Percentiles rank a stretch among this genome's conserved stretches.
Evolutionary conservation across 2,888 invertebrate species (phyloP).

Genomic region (Pachymerium ferrugineum): DNA sequence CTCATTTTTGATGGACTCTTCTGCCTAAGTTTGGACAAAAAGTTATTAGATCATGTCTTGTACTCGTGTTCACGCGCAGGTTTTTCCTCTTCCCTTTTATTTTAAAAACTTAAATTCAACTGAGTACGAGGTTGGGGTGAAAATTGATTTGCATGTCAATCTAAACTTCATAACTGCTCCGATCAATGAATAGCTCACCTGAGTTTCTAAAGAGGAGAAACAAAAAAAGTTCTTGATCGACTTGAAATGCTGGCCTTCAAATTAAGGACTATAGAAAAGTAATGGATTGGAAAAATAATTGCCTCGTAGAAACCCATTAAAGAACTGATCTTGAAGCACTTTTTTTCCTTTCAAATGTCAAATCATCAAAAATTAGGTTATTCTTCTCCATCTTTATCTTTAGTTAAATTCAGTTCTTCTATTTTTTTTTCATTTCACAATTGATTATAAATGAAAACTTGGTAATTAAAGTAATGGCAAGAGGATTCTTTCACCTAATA

Average conservation of each 20-base stretch:
- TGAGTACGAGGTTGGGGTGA: not conserved
- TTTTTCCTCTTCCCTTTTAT: too few species aligned
- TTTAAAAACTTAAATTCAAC: too few species aligned
- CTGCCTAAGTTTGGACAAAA: not conserved
- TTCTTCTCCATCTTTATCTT: not conserved
- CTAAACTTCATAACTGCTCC: not conserved
- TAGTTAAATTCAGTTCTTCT: not conserved
- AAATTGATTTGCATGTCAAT: not conserved
- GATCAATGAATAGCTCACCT: not conserved
- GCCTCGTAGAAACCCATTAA: not conserved
- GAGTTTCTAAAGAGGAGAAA: not conserved
- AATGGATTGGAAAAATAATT: slow-evolving; percentile 20
- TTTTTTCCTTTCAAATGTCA: slow-evolving; percentile 3
- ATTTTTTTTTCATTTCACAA: not conserved
- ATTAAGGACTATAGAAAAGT: not conserved
- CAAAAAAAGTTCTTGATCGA: not conserved
- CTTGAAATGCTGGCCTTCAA: not conserved
- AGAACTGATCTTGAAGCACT: not conserved
- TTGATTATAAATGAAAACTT: not conserved
- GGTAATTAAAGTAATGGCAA: not conserved
- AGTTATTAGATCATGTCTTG: not conserved
- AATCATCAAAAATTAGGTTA: slow-evolving; percentile 7
- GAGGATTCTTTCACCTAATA: not conserved
- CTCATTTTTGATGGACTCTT: not conserved
- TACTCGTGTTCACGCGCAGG: too few species aligned